phyloP scores from a whole-genome alignment of 2,888 invertebrate species.

The Morpho achilles region DNA sequence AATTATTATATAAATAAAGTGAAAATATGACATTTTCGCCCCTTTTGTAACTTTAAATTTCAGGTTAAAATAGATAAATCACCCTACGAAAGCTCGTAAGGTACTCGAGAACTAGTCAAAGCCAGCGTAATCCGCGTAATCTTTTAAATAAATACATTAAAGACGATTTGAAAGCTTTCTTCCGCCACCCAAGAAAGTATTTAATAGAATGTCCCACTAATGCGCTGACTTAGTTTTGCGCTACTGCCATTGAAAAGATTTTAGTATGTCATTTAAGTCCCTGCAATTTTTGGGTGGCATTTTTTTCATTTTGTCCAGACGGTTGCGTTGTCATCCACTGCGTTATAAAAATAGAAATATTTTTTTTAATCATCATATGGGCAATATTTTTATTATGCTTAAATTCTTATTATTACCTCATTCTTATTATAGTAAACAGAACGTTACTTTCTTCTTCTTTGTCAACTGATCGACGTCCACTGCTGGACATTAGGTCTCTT shows the following conservation, averaged over 20 bases:
- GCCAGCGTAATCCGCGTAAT: conserved; percentile 58
- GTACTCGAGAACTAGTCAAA: conserved; percentile 40
- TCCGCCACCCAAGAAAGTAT: conserved; percentile 53
- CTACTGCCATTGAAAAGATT: conserved; percentile 31
- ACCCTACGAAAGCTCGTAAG: conserved; percentile 33
- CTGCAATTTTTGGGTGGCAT: conserved; percentile 46
- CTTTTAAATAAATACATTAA: conserved; percentile 64
- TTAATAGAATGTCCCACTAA: conserved; percentile 31
- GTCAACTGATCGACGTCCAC: no score
- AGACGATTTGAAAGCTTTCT: conserved; percentile 45
- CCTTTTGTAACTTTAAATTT: conserved; percentile 1
- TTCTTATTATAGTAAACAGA: no score
- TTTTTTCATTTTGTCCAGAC: conserved; percentile 22
- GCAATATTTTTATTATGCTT: no score
- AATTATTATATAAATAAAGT: no score
- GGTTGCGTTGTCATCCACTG: conserved; percentile 5
- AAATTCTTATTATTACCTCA: no score
- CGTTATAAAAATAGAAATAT: background rate
- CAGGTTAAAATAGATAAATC: conserved; percentile 9
- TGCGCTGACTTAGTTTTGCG: conserved; percentile 40
- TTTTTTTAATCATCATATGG: background rate
- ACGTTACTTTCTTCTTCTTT: no score
- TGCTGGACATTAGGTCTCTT: no score
- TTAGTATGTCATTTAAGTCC: conserved; percentile 33
- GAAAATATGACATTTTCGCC: no score